Percentiles rank a stretch among this genome's conserved stretches.
Evolutionary conservation across 2,888 invertebrate species (phyloP).

Genomic region (Parochlus steinenii): DNA sequence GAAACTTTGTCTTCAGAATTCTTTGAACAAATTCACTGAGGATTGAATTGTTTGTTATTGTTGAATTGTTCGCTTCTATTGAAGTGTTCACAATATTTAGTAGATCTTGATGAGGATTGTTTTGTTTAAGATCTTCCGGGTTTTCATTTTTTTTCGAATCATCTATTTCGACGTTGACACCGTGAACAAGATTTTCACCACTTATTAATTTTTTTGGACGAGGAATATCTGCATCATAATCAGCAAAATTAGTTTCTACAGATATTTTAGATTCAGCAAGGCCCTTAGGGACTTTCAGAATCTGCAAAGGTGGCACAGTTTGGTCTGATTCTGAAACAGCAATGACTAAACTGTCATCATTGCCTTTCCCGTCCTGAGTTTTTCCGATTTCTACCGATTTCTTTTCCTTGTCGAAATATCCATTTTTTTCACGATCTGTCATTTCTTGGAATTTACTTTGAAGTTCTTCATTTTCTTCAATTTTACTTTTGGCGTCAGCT

Average conservation of each 20-base stretch:
- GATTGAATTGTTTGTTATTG: slow-evolving; percentile 22
- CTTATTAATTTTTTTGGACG: neutral
- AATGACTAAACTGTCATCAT: slow-evolving; percentile 15
- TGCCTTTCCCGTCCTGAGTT: slow-evolving; percentile 17
- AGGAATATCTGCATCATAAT: slow-evolving; percentile 4
- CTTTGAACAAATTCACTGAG: slow-evolving; percentile 40
- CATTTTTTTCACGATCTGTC: slow-evolving; percentile 13
- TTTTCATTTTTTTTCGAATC: slow-evolving; percentile 4
- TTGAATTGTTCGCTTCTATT: slow-evolving; percentile 21
- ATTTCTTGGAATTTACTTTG: slow-evolving; percentile 8
- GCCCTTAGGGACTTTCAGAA: too few species aligned
- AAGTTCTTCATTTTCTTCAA: slow-evolving; percentile 7
- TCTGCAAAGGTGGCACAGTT: too few species aligned
- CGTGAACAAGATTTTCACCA: slow-evolving; percentile 9
- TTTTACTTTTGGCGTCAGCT: slow-evolving; percentile 8
- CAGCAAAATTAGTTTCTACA: slow-evolving; percentile 7
- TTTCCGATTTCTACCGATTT: slow-evolving; percentile 25
- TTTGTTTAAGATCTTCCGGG: slow-evolving; percentile 7
- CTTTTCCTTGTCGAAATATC: slow-evolving; percentile 20
- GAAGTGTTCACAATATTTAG: slow-evolving; percentile 27
- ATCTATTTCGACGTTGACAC: slow-evolving; percentile 1
- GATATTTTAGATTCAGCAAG: neutral
- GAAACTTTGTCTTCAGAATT: slow-evolving; percentile 35
- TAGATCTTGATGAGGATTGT: slow-evolving; percentile 20
- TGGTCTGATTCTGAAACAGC: too few species aligned